phyloP scores from a whole-genome alignment of 92 coral and sea anemone species.

The Paragorgia papillata region DNA sequence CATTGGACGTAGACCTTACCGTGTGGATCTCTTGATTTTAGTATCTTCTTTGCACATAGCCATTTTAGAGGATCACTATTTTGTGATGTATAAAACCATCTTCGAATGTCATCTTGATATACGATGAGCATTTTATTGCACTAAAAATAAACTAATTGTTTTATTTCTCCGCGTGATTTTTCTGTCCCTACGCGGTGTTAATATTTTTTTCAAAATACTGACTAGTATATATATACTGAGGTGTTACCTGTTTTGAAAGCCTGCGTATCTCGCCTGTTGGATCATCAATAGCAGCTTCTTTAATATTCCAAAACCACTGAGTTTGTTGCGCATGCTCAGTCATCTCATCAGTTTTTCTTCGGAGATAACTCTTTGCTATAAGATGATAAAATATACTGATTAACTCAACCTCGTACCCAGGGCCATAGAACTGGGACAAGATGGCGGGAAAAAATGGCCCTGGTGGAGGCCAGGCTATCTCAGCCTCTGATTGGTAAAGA shows the following conservation, averaged over 20 bases:
- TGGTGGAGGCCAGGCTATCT: no score
- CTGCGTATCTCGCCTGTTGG: conserved; percentile 90
- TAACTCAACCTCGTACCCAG: no score
- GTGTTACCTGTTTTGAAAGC: conserved; percentile 80
- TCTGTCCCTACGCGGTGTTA: no score
- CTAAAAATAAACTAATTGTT: conserved; percentile 49
- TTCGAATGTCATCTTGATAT: conserved; percentile 66
- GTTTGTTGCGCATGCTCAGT: conserved; percentile 65
- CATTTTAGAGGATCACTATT: conserved; percentile 74
- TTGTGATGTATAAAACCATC: conserved; percentile 91
- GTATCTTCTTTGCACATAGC: conserved; percentile 68
- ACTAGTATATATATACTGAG: no score
- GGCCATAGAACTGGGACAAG: no score
- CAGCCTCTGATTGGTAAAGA: no score
- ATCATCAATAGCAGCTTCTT: conserved; percentile 82
- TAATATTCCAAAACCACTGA: conserved; percentile 76
- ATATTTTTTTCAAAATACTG: no score
- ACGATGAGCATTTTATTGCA: conserved; percentile 76
- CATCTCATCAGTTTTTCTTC: conserved; percentile 67
- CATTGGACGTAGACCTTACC: no score
- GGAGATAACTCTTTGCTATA: conserved; percentile 68
- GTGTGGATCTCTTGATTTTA: conserved; percentile 2
- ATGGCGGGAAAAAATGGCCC: no score
- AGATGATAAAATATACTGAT: background rate
- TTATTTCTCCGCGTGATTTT: no score